Evolutionary conservation across 2,113 vertebrate species (phyloP).

Genomic region (Periophthalmodon schlosseri): DNA sequence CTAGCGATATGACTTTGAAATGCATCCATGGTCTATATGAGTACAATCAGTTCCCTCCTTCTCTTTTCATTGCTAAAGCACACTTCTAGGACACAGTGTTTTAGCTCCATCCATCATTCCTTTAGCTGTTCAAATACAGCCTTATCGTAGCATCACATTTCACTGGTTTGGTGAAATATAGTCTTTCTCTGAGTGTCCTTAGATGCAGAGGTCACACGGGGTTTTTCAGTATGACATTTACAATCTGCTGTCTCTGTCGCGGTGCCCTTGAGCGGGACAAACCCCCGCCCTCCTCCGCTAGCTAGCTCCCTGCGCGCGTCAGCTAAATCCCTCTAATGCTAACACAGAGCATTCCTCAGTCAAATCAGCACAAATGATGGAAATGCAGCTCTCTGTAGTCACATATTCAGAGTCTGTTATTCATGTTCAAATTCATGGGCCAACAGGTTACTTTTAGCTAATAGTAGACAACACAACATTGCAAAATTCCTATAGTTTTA

Average conservation of each 20-base stretch:
- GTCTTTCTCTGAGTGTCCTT: constrained; percentile 15
- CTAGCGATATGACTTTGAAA: no score
- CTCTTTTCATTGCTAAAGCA: neutral
- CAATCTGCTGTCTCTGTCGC: constrained; percentile 14
- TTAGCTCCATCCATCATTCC: neutral
- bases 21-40: neutral
- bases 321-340: constrained; percentile 48
- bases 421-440: no score
- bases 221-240: constrained; percentile 31
- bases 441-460: no score
- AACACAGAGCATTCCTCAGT: constrained; percentile 30
- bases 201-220: constrained; percentile 27
- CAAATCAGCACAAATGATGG: constrained; percentile 41
- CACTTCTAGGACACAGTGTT: neutral
- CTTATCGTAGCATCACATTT: neutral
- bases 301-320: constrained; percentile 31
- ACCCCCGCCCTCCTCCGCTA: constrained; percentile 8
- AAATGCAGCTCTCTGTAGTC: constrained; percentile 11
- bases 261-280: constrained; percentile 51
- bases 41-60: neutral
- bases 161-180: constrained; percentile 1
- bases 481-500: no score
- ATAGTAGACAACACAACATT: no score
- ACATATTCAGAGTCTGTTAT: constrained; percentile 5
- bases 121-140: neutral